A percentile compares a stretch with the other conserved stretches of the same genome.
phyloP scores from a whole-genome alignment of 2,888 invertebrate species.

The Lycocerus yunnanus region DNA sequence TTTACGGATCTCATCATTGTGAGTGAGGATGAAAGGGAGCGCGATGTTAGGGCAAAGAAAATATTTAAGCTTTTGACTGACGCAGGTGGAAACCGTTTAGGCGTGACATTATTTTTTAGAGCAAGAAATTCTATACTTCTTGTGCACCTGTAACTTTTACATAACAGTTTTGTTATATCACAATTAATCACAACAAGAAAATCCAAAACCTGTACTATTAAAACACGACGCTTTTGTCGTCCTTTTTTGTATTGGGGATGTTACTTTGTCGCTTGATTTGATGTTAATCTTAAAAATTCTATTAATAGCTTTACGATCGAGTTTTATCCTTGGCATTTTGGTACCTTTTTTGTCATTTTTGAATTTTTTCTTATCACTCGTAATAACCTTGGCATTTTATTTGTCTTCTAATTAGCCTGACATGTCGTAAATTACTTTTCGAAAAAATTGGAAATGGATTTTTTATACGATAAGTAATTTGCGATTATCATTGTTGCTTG shows the following conservation, averaged over 20 bases:
- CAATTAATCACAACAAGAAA: slow-evolving; percentile 9
- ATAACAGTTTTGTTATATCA: slow-evolving; percentile 7
- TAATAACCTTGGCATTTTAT: background rate
- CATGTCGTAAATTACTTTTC: background rate
- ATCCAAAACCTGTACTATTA: background rate
- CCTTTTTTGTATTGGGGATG: background rate
- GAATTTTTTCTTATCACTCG: background rate
- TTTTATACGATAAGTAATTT: too few species aligned
- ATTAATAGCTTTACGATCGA: background rate
- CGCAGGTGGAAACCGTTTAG: slow-evolving; percentile 29
- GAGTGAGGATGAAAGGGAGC: background rate
- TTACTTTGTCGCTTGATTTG: background rate
- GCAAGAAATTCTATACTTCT: slow-evolving; percentile 17
- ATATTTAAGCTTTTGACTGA: slow-evolving; percentile 15
- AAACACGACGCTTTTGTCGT: background rate
- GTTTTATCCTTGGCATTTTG: background rate
- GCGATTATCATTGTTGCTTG: too few species aligned
- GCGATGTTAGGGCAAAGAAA: slow-evolving; percentile 3
- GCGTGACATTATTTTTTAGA: slow-evolving; percentile 23
- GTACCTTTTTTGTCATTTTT: background rate
- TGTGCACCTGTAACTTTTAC: slow-evolving; percentile 11
- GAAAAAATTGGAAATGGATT: too few species aligned
- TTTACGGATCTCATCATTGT: background rate
- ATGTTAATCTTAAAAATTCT: background rate
- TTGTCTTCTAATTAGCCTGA: background rate